Conservation (phyloP, 2,888 invertebrate species). For the Tolmerus cingulatus region DNA sequence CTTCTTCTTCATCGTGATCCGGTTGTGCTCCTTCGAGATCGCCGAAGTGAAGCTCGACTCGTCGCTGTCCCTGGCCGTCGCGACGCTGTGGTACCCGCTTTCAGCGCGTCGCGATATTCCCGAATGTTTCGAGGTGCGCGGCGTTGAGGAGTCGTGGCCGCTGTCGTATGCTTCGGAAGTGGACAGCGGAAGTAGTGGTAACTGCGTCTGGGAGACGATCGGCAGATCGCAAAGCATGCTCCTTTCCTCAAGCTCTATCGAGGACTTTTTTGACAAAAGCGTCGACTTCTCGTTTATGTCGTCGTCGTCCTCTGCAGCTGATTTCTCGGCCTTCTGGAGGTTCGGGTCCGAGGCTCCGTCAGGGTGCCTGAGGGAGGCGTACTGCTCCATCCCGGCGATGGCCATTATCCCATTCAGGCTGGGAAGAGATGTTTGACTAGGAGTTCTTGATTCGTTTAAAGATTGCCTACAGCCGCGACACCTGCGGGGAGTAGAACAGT, state of each 20-base stretch:
- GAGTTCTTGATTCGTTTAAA: slow-evolving; percentile 57
- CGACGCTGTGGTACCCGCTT: slow-evolving; percentile 91
- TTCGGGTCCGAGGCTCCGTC: slow-evolving; percentile 95
- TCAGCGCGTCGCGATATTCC: slow-evolving; percentile 83
- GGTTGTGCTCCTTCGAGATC: slow-evolving; percentile 61
- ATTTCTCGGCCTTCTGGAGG: slow-evolving; percentile 62
- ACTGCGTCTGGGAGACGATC: slow-evolving; percentile 58
- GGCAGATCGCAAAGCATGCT: slow-evolving; percentile 51
- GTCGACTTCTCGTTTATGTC: slow-evolving; percentile 60
- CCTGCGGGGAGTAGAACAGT: slow-evolving; percentile 8
- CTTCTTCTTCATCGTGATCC: slow-evolving; percentile 66
- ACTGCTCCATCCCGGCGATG: slow-evolving; percentile 68
- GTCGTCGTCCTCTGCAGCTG: slow-evolving; percentile 57
- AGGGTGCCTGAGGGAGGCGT: slow-evolving; percentile 82
- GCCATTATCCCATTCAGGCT: slow-evolving; percentile 74
- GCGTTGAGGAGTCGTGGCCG: slow-evolving; percentile 84
- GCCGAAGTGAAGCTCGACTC: slow-evolving; percentile 85
- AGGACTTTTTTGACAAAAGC: slow-evolving; percentile 53
- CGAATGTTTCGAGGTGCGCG: slow-evolving; percentile 82
- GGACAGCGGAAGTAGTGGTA: slow-evolving; percentile 61
- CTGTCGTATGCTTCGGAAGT: slow-evolving; percentile 81
- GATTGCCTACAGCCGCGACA: slow-evolving; percentile 55
- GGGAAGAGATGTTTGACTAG: slow-evolving; percentile 63
- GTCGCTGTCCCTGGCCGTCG: slow-evolving; percentile 79
- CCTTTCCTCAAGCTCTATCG: slow-evolving; percentile 44